Percentiles rank a stretch among this genome's conserved stretches.
Evolutionary conservation across 92 coral and sea anemone genomes (phyloP).

Genomic region (Actinernus sp.): DNA sequence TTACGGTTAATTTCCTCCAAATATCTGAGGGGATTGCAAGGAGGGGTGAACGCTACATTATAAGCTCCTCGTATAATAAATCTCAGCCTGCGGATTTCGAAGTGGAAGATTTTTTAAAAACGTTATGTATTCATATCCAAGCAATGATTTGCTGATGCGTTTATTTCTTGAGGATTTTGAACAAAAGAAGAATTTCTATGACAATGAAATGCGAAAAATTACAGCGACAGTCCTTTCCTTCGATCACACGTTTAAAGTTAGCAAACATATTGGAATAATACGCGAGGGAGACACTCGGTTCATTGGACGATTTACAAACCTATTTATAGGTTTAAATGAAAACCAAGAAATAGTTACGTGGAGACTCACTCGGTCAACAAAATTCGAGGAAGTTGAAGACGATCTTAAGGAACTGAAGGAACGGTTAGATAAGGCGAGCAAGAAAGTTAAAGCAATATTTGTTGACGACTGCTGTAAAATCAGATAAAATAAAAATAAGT

Average conservation of each 20-base stretch:
- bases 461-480: slow-evolving; percentile 58
- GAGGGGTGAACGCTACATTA: too few species aligned
- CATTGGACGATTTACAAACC: slow-evolving; percentile 28
- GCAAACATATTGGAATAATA: too few species aligned
- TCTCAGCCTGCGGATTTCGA: too few species aligned
- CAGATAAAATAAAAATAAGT: slow-evolving; percentile 18
- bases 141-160: slow-evolving; percentile 34
- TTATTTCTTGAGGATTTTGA: slow-evolving; percentile 43
- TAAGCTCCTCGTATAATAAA: too few species aligned
- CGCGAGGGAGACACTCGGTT: slow-evolving; percentile 18
- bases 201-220: too few species aligned
- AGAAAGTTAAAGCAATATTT: slow-evolving; percentile 16
- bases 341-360: slow-evolving; percentile 43
- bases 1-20: too few species aligned
- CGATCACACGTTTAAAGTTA: too few species aligned
- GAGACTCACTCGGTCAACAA: slow-evolving; percentile 34
- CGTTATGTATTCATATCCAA: slow-evolving; percentile 22
- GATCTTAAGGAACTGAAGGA: slow-evolving; percentile 34
- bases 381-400: slow-evolving; percentile 31
- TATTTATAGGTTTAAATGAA: too few species aligned
- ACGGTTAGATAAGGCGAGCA: slow-evolving; percentile 7
- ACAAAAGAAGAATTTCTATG: too few species aligned
- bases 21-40: too few species aligned
- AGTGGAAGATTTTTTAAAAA: slow-evolving; percentile 16
- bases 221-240: too few species aligned